Evolutionary conservation across 2,797 vertebrate genomes (phyloP), one percentile per base, ranked within the genome.

Genomic region (Dendrocincla tyrannina): DNA sequence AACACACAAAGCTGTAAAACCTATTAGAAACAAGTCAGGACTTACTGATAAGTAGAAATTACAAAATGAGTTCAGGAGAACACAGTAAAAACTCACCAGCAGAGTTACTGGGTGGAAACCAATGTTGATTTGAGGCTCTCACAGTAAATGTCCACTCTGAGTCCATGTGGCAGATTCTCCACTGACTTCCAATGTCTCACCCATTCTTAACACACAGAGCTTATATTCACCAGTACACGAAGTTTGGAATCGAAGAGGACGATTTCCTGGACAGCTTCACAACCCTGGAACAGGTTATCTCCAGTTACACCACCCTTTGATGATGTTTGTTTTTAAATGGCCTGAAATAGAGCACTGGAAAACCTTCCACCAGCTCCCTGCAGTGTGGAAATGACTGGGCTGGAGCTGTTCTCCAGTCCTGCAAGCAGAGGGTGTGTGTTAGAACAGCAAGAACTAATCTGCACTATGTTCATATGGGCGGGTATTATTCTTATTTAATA

Each of bases 211-310:
- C 75, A 41, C 82, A 76, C 97, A 99, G 99, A 93, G 99, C 99
- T 41, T 99, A 99, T 28, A 82, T 99, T 95, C 99, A 99, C 97
- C 99, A 99, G 87, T 99, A 99, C 76, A 98, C 97, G 27, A 99
- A 98, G 91, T 99, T 98, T 95, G 99, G 99, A 77, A 98, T 99
- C 42, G 98, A 99, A 46, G 99, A 99, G 94, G 99, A 99, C 37
- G 98, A 99, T 73, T 99, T 99, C 94, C 97, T 99, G 42, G 98
- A 99, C 96, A 98, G 98, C 95, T 99, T 99, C 86, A 98, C 98
- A 13, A 97, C 98, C 68, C 96, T 99, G 78, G 99, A 99, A 97
- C 99, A 99, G 95, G 97, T 99, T 27, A 97, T 99, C 94, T 98
- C 99, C 94, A 99, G 99, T 98, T 99, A 99, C 93, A 92, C 92